Evolutionary conservation across 2,797 vertebrate species (phyloP).

Genomic region (Sparus aurata): DNA sequence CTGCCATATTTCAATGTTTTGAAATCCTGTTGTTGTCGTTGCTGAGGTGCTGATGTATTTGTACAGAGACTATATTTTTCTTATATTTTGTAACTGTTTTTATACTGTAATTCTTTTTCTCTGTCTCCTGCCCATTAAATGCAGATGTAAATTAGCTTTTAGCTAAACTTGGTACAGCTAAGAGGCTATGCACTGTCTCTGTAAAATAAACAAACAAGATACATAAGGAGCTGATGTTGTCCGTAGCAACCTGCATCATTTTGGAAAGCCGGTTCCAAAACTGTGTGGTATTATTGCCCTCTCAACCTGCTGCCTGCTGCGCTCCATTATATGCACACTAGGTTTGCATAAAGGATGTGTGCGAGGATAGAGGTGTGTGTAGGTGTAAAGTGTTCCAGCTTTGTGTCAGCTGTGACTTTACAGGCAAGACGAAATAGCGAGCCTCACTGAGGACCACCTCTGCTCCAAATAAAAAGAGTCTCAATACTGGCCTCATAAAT

Average conservation of each 20-base stretch:
- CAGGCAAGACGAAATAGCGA: neutral
- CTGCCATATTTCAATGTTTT: too few species aligned
- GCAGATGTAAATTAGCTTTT: too few species aligned
- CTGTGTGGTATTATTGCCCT: neutral
- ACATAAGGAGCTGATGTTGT: too few species aligned
- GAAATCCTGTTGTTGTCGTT: too few species aligned
- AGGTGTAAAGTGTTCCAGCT: neutral
- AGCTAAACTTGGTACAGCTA: too few species aligned
- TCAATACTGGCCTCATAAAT: conserved; percentile 8
- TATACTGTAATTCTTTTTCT: too few species aligned
- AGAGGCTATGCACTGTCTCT: too few species aligned
- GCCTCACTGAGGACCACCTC: neutral
- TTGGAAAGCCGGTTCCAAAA: neutral
- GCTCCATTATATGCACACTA: neutral
- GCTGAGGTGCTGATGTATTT: too few species aligned
- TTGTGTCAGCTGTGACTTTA: conserved; percentile 8
- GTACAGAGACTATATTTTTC: too few species aligned
- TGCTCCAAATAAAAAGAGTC: conserved; percentile 5
- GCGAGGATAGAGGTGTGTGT: neutral
- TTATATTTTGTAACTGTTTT: too few species aligned
- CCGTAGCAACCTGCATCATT: neutral
- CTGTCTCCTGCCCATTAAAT: too few species aligned
- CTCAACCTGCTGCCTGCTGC: neutral
- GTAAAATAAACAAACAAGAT: too few species aligned
- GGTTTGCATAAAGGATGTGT: neutral